Evolutionary conservation across 1,140 invertebrate genomes (phyloP).

Genomic region (Ceratoteleas bidentatus): DNA sequence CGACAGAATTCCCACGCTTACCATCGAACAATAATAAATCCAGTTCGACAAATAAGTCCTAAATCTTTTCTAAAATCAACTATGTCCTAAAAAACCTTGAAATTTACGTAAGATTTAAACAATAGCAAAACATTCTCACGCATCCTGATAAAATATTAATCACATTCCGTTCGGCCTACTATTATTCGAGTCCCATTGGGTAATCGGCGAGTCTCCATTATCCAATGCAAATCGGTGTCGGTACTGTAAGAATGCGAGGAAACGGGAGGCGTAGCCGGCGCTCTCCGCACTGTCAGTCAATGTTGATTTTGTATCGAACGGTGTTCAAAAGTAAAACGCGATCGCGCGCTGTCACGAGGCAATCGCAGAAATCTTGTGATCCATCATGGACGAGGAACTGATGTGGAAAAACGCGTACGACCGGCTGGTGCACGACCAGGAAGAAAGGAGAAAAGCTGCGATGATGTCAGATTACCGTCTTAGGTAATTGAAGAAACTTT

Average conservation of each 20-base stretch:
- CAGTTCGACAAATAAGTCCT: too few species aligned
- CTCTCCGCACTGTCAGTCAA: slow-evolving; percentile 31
- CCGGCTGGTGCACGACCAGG: slow-evolving; percentile 83
- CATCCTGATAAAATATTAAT: too few species aligned
- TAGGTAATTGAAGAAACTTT: slow-evolving; percentile 79
- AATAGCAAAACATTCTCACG: too few species aligned
- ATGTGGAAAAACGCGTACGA: slow-evolving; percentile 88
- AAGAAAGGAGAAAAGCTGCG: slow-evolving; percentile 83
- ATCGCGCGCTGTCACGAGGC: slow-evolving; percentile 3
- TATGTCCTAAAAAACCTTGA: too few species aligned
- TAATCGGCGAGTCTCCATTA: neutral
- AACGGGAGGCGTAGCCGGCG: slow-evolving; percentile 36
- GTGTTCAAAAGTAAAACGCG: slow-evolving; percentile 47
- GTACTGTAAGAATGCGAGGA: slow-evolving; percentile 37
- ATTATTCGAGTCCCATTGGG: too few species aligned
- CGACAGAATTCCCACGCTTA: too few species aligned
- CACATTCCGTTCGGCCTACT: too few species aligned
- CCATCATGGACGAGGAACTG: slow-evolving; percentile 83
- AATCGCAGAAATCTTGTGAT: slow-evolving; percentile 4
- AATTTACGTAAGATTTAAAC: too few species aligned
- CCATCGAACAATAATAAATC: too few species aligned
- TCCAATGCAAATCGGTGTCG: slow-evolving; percentile 36
- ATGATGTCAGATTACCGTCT: slow-evolving; percentile 83
- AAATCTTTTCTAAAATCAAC: too few species aligned
- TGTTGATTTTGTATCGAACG: slow-evolving; percentile 53